These are phyloP conservation scores for Lophius piscatorius DNA, from an alignment of 2,113 vertebrate species.

Conservation along the genomic window DNA sequence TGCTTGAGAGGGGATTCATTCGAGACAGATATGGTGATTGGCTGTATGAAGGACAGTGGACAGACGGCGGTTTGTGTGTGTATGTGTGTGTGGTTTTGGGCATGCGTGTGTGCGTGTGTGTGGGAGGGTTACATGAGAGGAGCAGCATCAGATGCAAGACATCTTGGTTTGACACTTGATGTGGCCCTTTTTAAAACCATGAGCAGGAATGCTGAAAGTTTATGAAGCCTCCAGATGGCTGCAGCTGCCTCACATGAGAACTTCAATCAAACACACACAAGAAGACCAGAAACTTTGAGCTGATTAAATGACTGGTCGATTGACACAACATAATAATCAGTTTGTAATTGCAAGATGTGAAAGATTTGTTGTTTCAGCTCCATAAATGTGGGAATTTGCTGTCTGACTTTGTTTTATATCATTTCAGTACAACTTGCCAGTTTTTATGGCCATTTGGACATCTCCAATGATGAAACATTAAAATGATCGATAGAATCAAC, in stretches of 20 bases:
- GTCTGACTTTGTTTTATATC: background rate
- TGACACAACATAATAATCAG: background rate
- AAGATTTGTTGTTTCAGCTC: background rate
- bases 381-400: background rate
- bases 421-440: background rate
- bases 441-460: background rate
- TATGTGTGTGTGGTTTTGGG: conserved; percentile 11
- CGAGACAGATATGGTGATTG: conserved; percentile 19
- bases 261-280: conserved; percentile 6
- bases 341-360: background rate
- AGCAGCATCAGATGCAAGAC: conserved; percentile 18
- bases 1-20: conserved; percentile 27
- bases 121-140: background rate
- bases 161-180: conserved; percentile 30
- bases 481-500: background rate
- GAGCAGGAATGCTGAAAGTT: conserved; percentile 25
- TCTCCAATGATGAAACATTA: background rate
- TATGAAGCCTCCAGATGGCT: conserved; percentile 45
- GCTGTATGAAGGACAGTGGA: conserved; percentile 12
- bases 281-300: background rate
- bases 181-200: conserved; percentile 48
- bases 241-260: too few relatives aligned
- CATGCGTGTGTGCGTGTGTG: conserved; percentile 15
- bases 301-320: background rate
- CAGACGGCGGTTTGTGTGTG: conserved; percentile 16